Evolutionary conservation across 2,888 invertebrate genomes (phyloP), one percentile per base, ranked within the genome.

Genomic region (Lasioglossum figueresi): DNA sequence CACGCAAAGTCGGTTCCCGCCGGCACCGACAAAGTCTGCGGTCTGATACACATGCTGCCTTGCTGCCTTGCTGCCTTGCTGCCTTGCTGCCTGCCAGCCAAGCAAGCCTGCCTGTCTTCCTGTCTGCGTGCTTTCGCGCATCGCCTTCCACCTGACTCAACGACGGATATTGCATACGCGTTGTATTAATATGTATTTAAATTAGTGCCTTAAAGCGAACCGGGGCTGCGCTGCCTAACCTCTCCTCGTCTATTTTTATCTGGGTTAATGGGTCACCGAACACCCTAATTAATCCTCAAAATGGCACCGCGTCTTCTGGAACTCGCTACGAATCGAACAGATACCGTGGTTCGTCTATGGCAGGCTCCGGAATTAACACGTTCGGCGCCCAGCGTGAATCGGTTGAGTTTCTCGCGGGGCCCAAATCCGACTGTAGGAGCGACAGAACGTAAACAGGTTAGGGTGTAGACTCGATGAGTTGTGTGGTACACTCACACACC

Each of bases 111-210:
- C 74, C 76, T 48, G 68, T 76, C 73, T 84, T 63, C 74, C 34
- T 75, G 43, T 74, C 74, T 43, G 40, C 79, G 34, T 31, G 66
- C 45, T 82, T 82, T 23, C 31, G n/a, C 79, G 27, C 31, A 56
- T 45, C 87, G 80, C 48, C 74, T 70, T 31, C 80, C 72, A 70
- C 80, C 40, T 63, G 43, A 63, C 75, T 56, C 63, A 71, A 48
- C 84, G 74, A 71, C 79, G 83, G 84, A 84, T 88, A 83, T 90
- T 92, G 85, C 89, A 91, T 90, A 91, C 89, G 91, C 91, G 92
- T 92, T 90, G 87, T 92, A 93, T 93, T 93, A 93, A 93, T 93
- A 93, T 93, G 91, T 91, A 93, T 93, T 93, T 93, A 92, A 93
- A 93, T 93, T 91, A 92, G 91, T 83, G 90, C 88, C 88, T 93